Percentiles rank a stretch among this genome's conserved stretches.
Evolutionary conservation across 2,797 vertebrate genomes (phyloP).

Genomic region (Luscinia luscinia): DNA sequence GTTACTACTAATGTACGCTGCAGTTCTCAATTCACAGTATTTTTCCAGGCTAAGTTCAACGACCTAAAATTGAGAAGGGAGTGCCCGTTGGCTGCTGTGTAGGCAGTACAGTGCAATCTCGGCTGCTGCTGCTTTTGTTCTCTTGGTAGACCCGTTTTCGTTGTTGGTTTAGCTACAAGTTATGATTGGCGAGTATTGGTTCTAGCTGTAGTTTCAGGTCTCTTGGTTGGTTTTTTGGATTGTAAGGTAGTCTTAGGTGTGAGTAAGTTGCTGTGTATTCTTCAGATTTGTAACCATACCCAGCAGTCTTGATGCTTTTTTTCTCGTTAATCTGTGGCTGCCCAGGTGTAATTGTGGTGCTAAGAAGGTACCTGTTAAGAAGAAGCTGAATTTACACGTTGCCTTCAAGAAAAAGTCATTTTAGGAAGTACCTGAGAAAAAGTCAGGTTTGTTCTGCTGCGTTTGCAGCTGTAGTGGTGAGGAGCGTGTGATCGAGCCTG

Average conservation of each 20-base stretch:
- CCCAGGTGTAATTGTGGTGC: not conserved
- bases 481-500: not conserved
- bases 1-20: not conserved
- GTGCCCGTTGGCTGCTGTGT: slow-evolving; percentile 19
- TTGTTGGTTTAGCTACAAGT: not conserved
- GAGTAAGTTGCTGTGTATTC: rapidly evolving
- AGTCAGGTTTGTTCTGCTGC: not conserved
- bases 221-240: not conserved
- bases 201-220: not conserved
- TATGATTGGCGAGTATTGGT: not conserved
- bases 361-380: not conserved
- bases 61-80: slow-evolving; percentile 24
- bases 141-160: not conserved
- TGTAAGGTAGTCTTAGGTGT: not conserved
- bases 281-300: rapidly evolving
- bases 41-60: slow-evolving; percentile 65
- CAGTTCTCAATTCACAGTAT: slow-evolving; percentile 36
- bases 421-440: not conserved
- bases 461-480: not conserved
- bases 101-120: slow-evolving; percentile 56
- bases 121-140: not conserved
- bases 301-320: not conserved
- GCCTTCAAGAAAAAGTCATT: rapidly evolving
- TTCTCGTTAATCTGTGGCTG: not conserved
- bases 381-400: not conserved